These are phyloP conservation scores for Camponotus floridanus DNA, from an alignment of 1,140 invertebrate genomes.

Conservation along the genomic window DNA sequence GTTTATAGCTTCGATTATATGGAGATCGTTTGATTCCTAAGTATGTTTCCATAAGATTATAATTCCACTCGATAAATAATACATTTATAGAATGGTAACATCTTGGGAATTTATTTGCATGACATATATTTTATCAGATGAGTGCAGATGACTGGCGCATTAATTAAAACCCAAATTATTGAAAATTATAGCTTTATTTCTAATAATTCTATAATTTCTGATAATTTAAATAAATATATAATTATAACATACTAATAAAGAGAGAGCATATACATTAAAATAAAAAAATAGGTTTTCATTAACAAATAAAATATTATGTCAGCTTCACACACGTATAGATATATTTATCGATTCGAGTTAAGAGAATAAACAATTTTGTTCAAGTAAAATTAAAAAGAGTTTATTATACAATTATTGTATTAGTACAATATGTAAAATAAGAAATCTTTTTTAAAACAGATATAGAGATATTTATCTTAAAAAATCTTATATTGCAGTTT, in stretches of 20 bases:
- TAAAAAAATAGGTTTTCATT: no score
- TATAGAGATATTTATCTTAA: not conserved
- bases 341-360: not conserved
- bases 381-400: not conserved
- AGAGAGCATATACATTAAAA: no score
- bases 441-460: not conserved
- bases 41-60: not conserved
- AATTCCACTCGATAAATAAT: slow-evolving; percentile 16
- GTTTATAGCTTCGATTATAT: slow-evolving; percentile 8
- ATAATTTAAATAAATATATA: no score
- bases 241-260: no score
- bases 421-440: not conserved
- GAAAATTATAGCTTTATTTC: no score
- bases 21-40: slow-evolving; percentile 18
- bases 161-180: no score
- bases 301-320: no score
- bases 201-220: no score
- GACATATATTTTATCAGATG: not conserved
- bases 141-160: no score
- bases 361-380: not conserved
- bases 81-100: not conserved
- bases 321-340: no score
- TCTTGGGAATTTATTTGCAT: not conserved
- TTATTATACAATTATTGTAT: no score
- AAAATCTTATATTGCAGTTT: not conserved